Evolutionary conservation across 2,888 invertebrate species (phyloP), one percentile per base, ranked within the genome.

Genomic region (Atethmia centrago): DNA sequence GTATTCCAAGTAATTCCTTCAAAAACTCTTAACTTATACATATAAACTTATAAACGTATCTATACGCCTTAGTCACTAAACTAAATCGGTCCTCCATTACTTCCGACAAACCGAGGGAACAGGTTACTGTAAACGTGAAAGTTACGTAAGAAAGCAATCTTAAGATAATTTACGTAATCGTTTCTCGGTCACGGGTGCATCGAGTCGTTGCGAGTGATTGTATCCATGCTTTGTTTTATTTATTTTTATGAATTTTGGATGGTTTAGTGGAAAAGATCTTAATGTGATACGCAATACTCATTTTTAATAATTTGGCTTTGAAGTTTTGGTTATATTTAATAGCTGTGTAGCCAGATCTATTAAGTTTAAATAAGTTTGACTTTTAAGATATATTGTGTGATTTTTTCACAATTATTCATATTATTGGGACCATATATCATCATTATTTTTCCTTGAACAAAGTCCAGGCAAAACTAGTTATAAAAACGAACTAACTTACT

Each of bases 151-250:
- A 71, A 47, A 62, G 69, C 62, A 77, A 76, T 80, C 69, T 42
- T 61, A 58, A 67, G 59, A 66, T 66, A 61, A 66, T 72, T 82
- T 77, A 71, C 75, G 80, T 83, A 77, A 83, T 58, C 40, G 42
- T 77, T 71, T 80, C 53, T 83, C 56, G 83, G 83, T 83, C 75
- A 80, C 65, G 63, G 75, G 73, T 73, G 69, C 79, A 71, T 4
- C 28, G 65, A 73, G 53, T 63, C 58, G 75, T 68, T 70, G 36
- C 55, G 19, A 71, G 36, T 61, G 63, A 71, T 59, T 71, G 58
- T 75, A 19, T 42, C 36, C 49, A 45, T 63, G 47, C 3, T 53
- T 64, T 64, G 16, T 40, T 71, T 40, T 45, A 14, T 42, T 64
- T 62, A 9, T 61, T 62, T 9, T 56, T 40, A 31, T 47, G 1